Conservation (phyloP, 2,888 invertebrate genomes). For the Cantharis rustica region DNA sequence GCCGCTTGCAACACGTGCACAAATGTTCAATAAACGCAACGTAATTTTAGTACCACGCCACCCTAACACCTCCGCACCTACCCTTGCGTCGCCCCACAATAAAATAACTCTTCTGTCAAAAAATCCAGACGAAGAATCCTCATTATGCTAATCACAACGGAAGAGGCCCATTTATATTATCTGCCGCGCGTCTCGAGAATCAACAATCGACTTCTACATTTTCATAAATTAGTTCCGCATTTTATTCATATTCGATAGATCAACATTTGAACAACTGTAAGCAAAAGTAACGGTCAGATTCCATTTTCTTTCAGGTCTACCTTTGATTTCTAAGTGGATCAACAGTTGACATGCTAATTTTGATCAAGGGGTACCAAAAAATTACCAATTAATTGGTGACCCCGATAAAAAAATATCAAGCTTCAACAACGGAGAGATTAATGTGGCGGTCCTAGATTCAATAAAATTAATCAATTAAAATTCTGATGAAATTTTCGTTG, state of each 20-base stretch:
- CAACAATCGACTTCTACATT: not conserved
- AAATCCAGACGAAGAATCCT: not conserved
- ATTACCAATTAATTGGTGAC: not conserved
- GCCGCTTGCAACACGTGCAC: conserved; percentile 32
- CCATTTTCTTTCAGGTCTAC: not conserved
- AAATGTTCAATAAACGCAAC: not conserved
- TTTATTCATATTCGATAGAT: not conserved
- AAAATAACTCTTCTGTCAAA: not conserved
- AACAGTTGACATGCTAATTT: not conserved
- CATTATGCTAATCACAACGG: not conserved
- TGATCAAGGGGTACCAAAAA: not conserved
- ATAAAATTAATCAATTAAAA: too few species aligned
- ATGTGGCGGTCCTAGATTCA: too few species aligned
- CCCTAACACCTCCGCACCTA: not conserved
- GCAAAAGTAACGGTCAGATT: not conserved
- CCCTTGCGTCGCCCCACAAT: not conserved
- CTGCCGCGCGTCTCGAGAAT: too few species aligned
- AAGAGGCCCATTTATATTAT: not conserved
- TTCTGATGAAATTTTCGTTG: not conserved
- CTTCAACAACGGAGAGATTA: too few species aligned
- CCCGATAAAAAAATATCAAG: too few species aligned
- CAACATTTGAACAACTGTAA: not conserved
- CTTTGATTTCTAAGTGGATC: not conserved
- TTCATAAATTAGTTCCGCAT: not conserved
- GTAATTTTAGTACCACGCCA: not conserved